phyloP scores from a whole-genome alignment of 2,888 invertebrate genomes.

The Ornithoptera alexandrae region DNA sequence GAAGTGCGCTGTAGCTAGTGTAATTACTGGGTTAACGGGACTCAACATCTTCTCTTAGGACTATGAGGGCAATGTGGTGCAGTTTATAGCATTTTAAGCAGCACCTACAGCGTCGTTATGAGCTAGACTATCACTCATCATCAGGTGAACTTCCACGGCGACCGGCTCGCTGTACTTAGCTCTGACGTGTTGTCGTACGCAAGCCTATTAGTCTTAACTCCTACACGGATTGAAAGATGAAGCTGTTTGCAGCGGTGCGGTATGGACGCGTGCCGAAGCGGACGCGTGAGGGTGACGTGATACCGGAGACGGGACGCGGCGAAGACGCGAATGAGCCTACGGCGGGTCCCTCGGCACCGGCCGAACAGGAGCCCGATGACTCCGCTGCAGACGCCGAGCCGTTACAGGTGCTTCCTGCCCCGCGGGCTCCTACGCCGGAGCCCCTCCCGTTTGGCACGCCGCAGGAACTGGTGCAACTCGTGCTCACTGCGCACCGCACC shows the following conservation, averaged over 20 bases:
- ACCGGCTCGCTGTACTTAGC: too few species aligned
- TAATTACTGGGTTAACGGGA: too few species aligned
- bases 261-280: conserved; percentile 98
- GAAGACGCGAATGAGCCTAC: conserved; percentile 30
- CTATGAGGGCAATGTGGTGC: too few species aligned
- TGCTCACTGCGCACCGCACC: conserved; percentile 87
- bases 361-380: conserved; percentile 32
- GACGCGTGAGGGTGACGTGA: conserved; percentile 83
- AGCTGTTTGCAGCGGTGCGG: conserved; percentile 86
- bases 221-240: too few species aligned
- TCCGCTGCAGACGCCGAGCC: conserved; percentile 29
- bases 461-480: conserved; percentile 67
- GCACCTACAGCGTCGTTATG: too few species aligned
- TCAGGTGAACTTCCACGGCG: too few species aligned
- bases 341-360: conserved; percentile 20
- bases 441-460: conserved; percentile 34
- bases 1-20: too few species aligned
- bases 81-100: too few species aligned
- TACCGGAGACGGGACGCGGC: conserved; percentile 42
- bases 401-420: conserved; percentile 32
- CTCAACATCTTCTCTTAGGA: too few species aligned
- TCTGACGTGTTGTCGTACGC: too few species aligned
- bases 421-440: conserved; percentile 22
- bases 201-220: too few species aligned
- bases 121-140: too few species aligned